Base-by-base conservation (phyloP, 2,113 vertebrate species). In the Perognathus longimembris region DNA sequence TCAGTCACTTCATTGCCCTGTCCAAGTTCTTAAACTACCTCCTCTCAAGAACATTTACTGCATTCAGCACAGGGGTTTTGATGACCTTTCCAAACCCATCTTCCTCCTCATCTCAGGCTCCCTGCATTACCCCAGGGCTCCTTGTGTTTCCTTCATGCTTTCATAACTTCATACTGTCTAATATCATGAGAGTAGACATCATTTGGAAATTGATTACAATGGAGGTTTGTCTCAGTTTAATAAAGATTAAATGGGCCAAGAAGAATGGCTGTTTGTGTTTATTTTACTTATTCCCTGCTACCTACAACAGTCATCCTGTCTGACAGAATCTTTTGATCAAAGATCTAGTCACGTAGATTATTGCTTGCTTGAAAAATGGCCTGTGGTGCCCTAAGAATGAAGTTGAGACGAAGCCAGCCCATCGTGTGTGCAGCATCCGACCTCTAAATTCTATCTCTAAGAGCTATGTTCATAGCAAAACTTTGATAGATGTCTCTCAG, bases 321-420 rank as follows among this genome's bases (percentile, higher is more conserved):
- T 67, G 78, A 94, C 74, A 93, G 81, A 91, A 89, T 91, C 94
- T 93, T 96, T 85, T 94, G 88, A 95, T 96, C 92, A 95, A 93
- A 74, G 93, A 95, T 94, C 90, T 92, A 88, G 92, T 94, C 90
- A 94, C 61, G 30, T 93, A 85, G 78, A 94, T 88, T 91, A 94
- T n/a, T 85, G 88, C 75, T 76, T 78, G 70, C 74, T 94, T 95
- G 88, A 94, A 88, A 95, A 96, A 93, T 95, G 93, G 74, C 78
- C 88, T 93, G 78, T 67, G 74, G 66, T 92, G 85, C 36, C 88
- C 85, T n/a, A 70, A 30, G 88, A 95, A 92, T 75, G 88, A 96
- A 82, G 85, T 57, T 75, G 54, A 90, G 74, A 89, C 30, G 30
- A 88, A 63, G 74, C 42, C 42, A 11, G 75, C 79, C 69, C n/a